Evolutionary conservation across 2,797 vertebrate species (phyloP).

Genomic region (Sparidentex hasta): DNA sequence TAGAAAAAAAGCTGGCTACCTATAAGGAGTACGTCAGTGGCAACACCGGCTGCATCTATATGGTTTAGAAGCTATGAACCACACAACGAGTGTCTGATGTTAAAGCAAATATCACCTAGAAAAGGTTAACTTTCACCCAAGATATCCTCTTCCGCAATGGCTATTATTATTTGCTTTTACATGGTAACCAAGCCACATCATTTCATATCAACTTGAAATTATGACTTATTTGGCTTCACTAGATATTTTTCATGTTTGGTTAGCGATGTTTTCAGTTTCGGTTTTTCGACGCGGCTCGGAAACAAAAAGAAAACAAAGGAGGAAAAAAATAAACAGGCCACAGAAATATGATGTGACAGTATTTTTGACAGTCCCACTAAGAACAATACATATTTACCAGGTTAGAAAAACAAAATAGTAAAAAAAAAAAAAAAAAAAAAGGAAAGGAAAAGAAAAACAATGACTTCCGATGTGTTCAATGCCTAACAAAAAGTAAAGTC

Average conservation of each 20-base stretch:
- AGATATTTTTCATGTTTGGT: constrained; percentile 99
- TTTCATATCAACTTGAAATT: constrained; percentile 98
- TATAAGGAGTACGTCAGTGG: constrained; percentile 57
- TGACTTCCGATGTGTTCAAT: constrained; percentile 83
- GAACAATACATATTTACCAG: constrained; percentile 94
- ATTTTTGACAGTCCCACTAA: constrained; percentile 90
- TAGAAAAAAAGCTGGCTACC: constrained; percentile 73
- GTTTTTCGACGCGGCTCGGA: constrained; percentile 91
- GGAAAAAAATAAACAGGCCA: constrained; percentile 24
- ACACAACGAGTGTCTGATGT: constrained; percentile 71
- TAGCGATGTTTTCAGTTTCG: constrained; percentile 93
- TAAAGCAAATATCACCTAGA: constrained; percentile 87
- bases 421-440: constrained; percentile 69
- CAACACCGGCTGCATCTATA: constrained; percentile 50
- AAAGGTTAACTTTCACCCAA: constrained; percentile 79
- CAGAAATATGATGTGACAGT: constrained; percentile 90
- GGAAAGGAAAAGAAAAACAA: constrained; percentile 37
- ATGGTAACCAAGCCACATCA: constrained; percentile 97
- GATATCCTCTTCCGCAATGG: constrained; percentile 96
- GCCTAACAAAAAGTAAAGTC: constrained; percentile 75
- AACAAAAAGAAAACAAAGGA: constrained; percentile 35
- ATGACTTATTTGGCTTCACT: constrained; percentile 99
- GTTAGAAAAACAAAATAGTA: constrained; percentile 77
- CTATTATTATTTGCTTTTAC: constrained; percentile 97
- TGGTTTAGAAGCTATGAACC: constrained; percentile 71